Conservation (phyloP, 2,797 vertebrate genomes). For the Ctenosaura bakeri region DNA sequence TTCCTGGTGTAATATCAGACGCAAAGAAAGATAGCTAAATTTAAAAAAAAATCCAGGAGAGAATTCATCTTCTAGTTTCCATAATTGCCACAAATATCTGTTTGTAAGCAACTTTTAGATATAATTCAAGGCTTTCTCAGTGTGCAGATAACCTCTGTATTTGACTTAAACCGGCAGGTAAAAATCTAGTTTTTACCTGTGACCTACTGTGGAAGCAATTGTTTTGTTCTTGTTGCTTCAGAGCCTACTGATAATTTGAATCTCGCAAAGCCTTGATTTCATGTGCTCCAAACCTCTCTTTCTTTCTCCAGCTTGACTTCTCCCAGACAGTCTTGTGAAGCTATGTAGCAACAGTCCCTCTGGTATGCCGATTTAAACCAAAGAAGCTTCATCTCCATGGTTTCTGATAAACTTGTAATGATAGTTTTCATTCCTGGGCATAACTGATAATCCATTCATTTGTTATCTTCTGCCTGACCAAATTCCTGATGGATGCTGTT, state of each 20-base stretch:
- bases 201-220: background rate
- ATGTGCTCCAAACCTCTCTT: background rate
- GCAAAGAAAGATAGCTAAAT: background rate
- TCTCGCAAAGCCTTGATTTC: background rate
- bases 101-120: constrained; percentile 11
- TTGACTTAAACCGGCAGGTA: background rate
- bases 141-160: background rate
- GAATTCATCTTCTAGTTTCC: background rate
- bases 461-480: background rate
- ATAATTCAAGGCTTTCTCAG: constrained; percentile 14
- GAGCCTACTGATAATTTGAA: background rate
- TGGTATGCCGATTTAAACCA: background rate
- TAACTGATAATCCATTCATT: constrained; percentile 3
- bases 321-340: background rate
- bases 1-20: constrained; percentile 23
- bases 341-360: background rate
- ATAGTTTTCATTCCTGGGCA: constrained; percentile 7
- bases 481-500: background rate
- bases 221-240: background rate
- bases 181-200: background rate
- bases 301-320: background rate
- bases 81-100: background rate
- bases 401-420: constrained; percentile 27
- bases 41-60: too few species aligned
- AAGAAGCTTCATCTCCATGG: background rate